Evolutionary conservation across 1,140 invertebrate species (phyloP).

Genomic region (Formica exsecta): DNA sequence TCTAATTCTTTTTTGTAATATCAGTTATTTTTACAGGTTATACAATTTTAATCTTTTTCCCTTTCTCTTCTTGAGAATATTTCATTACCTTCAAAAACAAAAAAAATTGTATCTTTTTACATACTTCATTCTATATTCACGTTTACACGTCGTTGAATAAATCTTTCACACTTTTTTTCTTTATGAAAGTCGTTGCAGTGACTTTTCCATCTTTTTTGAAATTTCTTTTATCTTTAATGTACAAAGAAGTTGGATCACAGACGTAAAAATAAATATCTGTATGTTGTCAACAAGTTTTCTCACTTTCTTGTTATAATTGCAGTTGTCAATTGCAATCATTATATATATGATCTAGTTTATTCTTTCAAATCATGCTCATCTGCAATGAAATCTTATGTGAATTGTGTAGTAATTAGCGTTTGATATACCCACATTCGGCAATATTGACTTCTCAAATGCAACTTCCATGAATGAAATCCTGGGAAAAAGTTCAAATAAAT

Average conservation of each 20-base stretch:
- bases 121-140: neutral
- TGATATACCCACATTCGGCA: slow-evolving; percentile 21
- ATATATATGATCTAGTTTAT: slow-evolving; percentile 4
- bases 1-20: neutral
- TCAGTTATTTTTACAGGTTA: neutral
- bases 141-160: neutral
- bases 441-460: neutral
- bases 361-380: slow-evolving; percentile 28
- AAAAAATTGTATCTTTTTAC: neutral
- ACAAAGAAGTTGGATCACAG: neutral
- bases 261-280: neutral
- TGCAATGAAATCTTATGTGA: slow-evolving; percentile 27
- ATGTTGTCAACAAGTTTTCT: neutral
- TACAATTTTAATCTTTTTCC: neutral
- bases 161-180: neutral
- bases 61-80: neutral
- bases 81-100: neutral
- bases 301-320: neutral
- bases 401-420: slow-evolving; percentile 43
- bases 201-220: neutral
- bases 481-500: slow-evolving; percentile 54
- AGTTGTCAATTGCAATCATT: neutral
- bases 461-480: slow-evolving; percentile 34
- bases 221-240: neutral
- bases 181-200: neutral